Base-by-base conservation (phyloP, 37 sponge, comb jelly and placozoan species). In the Ianthella basta region DNA sequence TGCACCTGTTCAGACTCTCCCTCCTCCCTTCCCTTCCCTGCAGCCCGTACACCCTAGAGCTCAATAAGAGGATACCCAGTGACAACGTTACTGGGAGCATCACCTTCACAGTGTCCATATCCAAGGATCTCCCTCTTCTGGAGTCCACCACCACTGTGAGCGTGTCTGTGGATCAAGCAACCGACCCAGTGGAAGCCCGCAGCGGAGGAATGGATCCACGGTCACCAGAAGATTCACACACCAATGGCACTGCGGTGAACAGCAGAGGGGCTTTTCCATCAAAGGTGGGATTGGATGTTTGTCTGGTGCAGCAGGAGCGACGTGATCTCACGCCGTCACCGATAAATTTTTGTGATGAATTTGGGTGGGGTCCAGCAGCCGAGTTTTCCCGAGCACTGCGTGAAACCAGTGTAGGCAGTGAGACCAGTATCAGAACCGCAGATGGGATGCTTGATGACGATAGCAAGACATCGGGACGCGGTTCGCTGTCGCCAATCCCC, bases 41-140 rank as follows among this genome's bases (percentile, higher is more conserved):
- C 24, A 57, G 59, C 24, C 15, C 81, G 24, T 60, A 60, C 60
- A 80, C 81, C 34, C 35, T 80, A 32, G 36, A 80, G 1, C 81
- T 80, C 30, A 53, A 21, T 37, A 57, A 60, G 12, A 60, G 59
- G 21, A 60, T 80, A 21, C 61, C 61, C 20, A 60, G 81, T 57
- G 81, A 60, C 55, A 29, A 60, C 36, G 61, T 80, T 14, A 19
- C 61, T 55, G 59, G 81, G 4, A 41, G 44, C 6, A 36, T 75
- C 78, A 75, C 78, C 10, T 75, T 75, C 25, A 75, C 78, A 3
- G 78, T 75, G 25, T 24, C 23, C 25, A 50, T 75, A 3, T 53
- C 78, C 44, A 75, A 75, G 78, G 78, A 41, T 36, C 6, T 20
- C 15, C 78, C 78, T 4, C 44, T 75, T 41, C 53, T 44, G 16